Percentiles rank a stretch among this genome's conserved stretches.
phyloP scores from a whole-genome alignment of 1,140 invertebrate genomes.

The Drosophila auraria region DNA sequence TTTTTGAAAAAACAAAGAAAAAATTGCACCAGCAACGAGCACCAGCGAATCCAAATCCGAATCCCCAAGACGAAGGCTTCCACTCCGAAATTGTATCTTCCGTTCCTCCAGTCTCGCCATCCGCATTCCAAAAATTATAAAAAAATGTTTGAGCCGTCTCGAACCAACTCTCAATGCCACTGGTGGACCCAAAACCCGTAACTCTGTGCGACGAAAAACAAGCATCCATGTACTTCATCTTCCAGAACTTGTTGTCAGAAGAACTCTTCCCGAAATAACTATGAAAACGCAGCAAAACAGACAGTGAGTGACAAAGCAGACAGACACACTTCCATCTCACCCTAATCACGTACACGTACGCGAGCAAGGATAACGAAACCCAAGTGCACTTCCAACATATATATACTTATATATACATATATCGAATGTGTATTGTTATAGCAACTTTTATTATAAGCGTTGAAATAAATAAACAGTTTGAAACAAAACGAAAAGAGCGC shows the following conservation, averaged over 20 bases:
- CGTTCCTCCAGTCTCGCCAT: constrained; percentile 55
- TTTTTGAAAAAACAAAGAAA: constrained; percentile 34
- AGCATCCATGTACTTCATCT: constrained; percentile 53
- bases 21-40: constrained; percentile 27
- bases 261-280: constrained; percentile 28
- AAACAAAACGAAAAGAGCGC: constrained; percentile 48
- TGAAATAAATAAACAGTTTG: constrained; percentile 82
- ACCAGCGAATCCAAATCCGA: constrained; percentile 12
- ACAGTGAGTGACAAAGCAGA: constrained; percentile 36
- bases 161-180: constrained; percentile 71
- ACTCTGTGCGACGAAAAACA: constrained; percentile 32
- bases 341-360: constrained; percentile 27
- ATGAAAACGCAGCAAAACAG: constrained; percentile 42
- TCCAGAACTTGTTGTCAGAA: constrained; percentile 37
- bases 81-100: constrained; percentile 66
- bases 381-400: constrained; percentile 73
- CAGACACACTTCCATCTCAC: constrained; percentile 44
- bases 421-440: constrained; percentile 76
- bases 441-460: constrained; percentile 78
- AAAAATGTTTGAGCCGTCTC: constrained; percentile 32
- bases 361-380: constrained; percentile 54
- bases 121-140: constrained; percentile 26
- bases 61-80: constrained; percentile 51
- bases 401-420: constrained; percentile 63
- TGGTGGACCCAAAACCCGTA: constrained; percentile 62